These are phyloP conservation scores for Unio delphinus DNA, from an alignment of 2,888 invertebrate genomes.

Conservation along the genomic window DNA sequence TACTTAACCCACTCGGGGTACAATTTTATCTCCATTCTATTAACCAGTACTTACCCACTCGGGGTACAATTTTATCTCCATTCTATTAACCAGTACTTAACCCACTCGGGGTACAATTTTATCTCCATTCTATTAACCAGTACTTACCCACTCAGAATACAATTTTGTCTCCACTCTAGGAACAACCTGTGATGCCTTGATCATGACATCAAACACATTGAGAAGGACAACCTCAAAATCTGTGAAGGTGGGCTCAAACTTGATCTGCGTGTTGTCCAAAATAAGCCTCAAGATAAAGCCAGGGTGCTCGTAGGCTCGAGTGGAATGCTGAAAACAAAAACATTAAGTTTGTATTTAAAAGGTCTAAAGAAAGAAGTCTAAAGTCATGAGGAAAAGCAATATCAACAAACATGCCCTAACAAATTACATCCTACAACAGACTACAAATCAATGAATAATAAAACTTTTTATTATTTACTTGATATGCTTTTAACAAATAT, in stretches of 20 bases:
- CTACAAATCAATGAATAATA: too few species aligned
- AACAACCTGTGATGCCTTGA: constrained; percentile 80
- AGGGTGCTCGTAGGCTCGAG: constrained; percentile 69
- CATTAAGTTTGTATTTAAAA: neutral
- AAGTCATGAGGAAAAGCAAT: too few species aligned
- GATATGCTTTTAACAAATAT: too few species aligned
- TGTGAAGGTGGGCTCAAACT: constrained; percentile 74
- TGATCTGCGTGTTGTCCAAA: constrained; percentile 68
- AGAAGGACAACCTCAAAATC: constrained; percentile 82
- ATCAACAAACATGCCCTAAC: too few species aligned
- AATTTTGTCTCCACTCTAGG: constrained; percentile 85
- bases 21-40: too few species aligned
- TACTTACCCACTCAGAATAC: constrained; percentile 79
- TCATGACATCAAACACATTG: constrained; percentile 82
- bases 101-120: constrained; percentile 80
- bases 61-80: constrained; percentile 84
- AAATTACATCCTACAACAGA: too few species aligned
- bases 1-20: constrained; percentile 74
- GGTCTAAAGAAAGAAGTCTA: neutral
- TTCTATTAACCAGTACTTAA: constrained; percentile 77
- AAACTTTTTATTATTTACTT: too few species aligned
- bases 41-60: constrained; percentile 74
- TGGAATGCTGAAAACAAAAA: constrained; percentile 60
- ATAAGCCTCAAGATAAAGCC: constrained; percentile 71
- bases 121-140: constrained; percentile 84